These are phyloP conservation scores for Euphydryas editha DNA, from an alignment of 2,888 invertebrate genomes.

Conservation along the genomic window DNA sequence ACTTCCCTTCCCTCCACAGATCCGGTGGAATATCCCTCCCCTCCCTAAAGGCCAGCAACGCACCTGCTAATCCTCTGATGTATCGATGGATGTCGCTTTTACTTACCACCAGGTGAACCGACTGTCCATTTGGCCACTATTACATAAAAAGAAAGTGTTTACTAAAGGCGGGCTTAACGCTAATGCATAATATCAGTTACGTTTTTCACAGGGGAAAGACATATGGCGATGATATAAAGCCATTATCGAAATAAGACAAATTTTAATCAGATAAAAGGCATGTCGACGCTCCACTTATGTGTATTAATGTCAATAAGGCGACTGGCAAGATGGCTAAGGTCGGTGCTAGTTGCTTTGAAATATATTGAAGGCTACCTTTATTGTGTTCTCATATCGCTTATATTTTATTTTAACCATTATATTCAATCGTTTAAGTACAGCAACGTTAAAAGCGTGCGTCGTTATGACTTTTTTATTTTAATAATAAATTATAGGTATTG, in stretches of 20 bases:
- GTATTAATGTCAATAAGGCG: slow-evolving; percentile 43
- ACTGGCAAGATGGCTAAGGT: slow-evolving; percentile 30
- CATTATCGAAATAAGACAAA: slow-evolving; percentile 44
- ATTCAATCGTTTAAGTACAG: not conserved
- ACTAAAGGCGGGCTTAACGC: too few relatives aligned
- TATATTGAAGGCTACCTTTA: slow-evolving; percentile 3
- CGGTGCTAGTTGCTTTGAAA: slow-evolving; percentile 12
- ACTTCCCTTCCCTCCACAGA: too few relatives aligned
- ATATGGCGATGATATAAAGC: slow-evolving; percentile 25
- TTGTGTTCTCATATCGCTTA: not conserved
- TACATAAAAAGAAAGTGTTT: too few relatives aligned
- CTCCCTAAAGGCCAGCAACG: too few relatives aligned
- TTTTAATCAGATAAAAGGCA: slow-evolving; percentile 47
- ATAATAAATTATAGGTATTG: not conserved
- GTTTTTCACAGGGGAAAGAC: slow-evolving; percentile 11
- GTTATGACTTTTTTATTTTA: not conserved
- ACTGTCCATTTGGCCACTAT: too few relatives aligned
- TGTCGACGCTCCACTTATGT: slow-evolving; percentile 42
- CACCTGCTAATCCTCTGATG: too few relatives aligned
- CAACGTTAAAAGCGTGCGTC: not conserved
- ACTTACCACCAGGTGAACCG: too few relatives aligned
- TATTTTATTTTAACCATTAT: not conserved
- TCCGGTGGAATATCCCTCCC: too few relatives aligned
- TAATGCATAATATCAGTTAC: not conserved
- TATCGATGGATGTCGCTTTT: too few relatives aligned